phyloP scores from a whole-genome alignment of 2,797 vertebrate genomes.

The Sebastes reedi region DNA sequence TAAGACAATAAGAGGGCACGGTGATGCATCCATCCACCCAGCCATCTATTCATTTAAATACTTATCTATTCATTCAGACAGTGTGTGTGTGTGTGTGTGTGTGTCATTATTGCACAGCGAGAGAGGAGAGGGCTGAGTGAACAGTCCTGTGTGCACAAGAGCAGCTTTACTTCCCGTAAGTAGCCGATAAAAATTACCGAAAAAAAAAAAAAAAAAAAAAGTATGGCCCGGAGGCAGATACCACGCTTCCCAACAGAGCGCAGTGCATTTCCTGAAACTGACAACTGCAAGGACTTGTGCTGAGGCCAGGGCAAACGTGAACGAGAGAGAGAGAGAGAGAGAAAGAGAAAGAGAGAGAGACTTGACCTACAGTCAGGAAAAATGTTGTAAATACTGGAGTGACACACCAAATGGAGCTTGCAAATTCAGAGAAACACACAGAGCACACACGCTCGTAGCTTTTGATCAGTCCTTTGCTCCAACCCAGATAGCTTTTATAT shows the following conservation, averaged over 20 bases:
- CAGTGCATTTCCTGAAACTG: constrained; percentile 80
- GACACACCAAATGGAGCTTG: constrained; percentile 36
- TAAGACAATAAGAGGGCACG: neutral
- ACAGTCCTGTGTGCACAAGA: constrained; percentile 21
- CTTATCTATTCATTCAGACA: neutral
- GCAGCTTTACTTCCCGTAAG: constrained; percentile 72
- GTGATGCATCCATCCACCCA: neutral
- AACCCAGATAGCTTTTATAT: constrained; percentile 14
- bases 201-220: constrained; percentile 11
- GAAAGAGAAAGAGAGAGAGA: neutral
- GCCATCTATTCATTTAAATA: constrained; percentile 23
- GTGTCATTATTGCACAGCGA: constrained; percentile 15
- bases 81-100: neutral
- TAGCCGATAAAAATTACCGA: constrained; percentile 52
- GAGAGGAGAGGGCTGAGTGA: constrained; percentile 8
- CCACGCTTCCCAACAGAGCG: constrained; percentile 77
- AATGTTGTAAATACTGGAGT: constrained; percentile 42
- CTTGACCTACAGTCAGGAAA: constrained; percentile 52
- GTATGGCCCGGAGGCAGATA: constrained; percentile 63
- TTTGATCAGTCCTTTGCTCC: constrained; percentile 22
- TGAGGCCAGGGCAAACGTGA: constrained; percentile 58
- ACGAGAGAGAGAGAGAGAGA: constrained; percentile 5
- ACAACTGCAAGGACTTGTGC: constrained; percentile 67
- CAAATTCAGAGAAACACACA: constrained; percentile 21
- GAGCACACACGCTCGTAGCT: neutral